phyloP scores from a whole-genome alignment of 2,888 invertebrate species.

The Leptura quadrifasciata region DNA sequence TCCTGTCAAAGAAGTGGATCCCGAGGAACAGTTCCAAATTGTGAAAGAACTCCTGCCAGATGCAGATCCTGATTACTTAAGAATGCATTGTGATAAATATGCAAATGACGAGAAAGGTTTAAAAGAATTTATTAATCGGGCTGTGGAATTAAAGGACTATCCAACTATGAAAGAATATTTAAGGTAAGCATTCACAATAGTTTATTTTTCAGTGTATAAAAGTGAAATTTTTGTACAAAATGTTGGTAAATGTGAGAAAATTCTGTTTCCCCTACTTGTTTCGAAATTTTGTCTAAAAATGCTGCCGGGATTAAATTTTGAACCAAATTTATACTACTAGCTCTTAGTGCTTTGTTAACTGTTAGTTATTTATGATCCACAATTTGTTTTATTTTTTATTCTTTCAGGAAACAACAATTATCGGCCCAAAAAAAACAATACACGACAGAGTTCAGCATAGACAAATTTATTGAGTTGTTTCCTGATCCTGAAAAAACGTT shows the following conservation, averaged over 20 bases:
- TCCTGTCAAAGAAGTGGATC: constrained; percentile 53
- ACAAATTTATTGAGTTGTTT: constrained; percentile 73
- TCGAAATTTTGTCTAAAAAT: too few relatives aligned
- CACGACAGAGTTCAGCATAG: constrained; percentile 71
- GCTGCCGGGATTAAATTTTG: too few relatives aligned
- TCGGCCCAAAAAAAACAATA: constrained; percentile 72
- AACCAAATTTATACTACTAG: too few relatives aligned
- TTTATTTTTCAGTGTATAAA: neutral
- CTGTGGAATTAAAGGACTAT: constrained; percentile 61
- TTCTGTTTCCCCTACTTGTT: too few relatives aligned
- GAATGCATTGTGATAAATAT: constrained; percentile 55
- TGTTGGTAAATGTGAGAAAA: too few relatives aligned
- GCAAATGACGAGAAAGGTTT: constrained; percentile 57
- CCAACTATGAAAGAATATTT: constrained; percentile 65
- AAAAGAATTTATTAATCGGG: constrained; percentile 58
- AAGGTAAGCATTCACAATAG: constrained; percentile 34
- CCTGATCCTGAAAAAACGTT: constrained; percentile 71
- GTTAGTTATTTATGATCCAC: constrained; percentile 35
- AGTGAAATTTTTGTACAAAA: too few relatives aligned
- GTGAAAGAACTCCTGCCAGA: constrained; percentile 63
- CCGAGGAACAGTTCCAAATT: constrained; percentile 61
- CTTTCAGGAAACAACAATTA: constrained; percentile 64
- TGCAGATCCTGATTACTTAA: constrained; percentile 64
- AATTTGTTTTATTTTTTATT: constrained; percentile 17
- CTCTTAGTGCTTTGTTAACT: too few relatives aligned